Conservation (phyloP, 2,113 vertebrate species). For the Dicentrarchus labrax region DNA sequence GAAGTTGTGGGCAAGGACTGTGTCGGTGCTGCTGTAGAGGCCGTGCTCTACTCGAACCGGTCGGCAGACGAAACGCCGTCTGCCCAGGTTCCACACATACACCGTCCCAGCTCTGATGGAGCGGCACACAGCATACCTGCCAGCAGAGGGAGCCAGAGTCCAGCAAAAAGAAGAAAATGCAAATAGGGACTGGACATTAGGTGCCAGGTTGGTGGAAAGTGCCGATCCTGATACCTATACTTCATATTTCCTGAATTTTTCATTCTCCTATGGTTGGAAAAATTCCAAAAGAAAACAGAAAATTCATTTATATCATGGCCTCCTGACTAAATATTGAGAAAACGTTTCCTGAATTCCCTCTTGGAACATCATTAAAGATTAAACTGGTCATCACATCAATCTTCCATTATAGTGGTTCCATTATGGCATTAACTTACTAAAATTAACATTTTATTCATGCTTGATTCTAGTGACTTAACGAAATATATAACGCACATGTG, state of each 20-base stretch:
- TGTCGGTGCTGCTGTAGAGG: conserved; percentile 69
- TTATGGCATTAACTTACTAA: too few relatives aligned
- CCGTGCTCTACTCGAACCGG: conserved; percentile 77
- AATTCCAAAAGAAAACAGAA: background rate
- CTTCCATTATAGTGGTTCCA: background rate
- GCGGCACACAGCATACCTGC: conserved; percentile 71
- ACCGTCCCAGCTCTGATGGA: conserved; percentile 65
- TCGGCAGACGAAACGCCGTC: conserved; percentile 65
- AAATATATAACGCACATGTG: background rate
- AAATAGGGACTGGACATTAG: too few relatives aligned
- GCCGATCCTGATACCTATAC: too few relatives aligned
- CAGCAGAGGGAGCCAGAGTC: conserved; percentile 35
- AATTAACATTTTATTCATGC: background rate
- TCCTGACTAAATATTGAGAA: background rate
- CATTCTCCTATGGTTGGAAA: background rate
- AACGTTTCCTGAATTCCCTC: background rate
- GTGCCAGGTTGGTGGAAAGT: too few relatives aligned
- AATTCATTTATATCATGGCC: background rate
- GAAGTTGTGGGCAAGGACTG: conserved; percentile 69
- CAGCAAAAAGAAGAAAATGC: background rate
- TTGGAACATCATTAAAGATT: background rate
- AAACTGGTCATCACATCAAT: background rate
- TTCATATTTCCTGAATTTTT: background rate
- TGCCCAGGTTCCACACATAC: conserved; percentile 71
- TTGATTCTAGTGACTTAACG: background rate